Base-by-base conservation (phyloP, 1,140 invertebrate genomes). In the Eulimnadia texana region DNA sequence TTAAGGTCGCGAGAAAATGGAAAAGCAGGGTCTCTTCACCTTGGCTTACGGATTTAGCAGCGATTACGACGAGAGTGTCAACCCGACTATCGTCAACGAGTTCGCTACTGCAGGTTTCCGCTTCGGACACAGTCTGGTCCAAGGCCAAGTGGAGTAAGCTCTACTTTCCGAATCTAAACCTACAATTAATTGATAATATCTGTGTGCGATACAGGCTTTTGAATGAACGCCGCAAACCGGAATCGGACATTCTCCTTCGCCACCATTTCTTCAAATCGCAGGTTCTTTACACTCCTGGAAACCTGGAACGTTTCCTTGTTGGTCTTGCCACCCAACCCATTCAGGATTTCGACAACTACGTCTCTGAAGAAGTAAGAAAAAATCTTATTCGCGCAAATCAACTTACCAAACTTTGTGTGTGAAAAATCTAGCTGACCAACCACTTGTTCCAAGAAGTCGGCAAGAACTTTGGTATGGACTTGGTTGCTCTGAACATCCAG, bases 21-120 rank as follows among this genome's bases (percentile, higher is more conserved):
- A 66, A 51, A 56, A 64, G 24, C 70, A 68, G 24, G 65, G 65
- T 28, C 24, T 72, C 23, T 33, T 65, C 11, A 68, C 68, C 1
- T 64, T 67, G 57, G 54, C 66, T 3, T 22, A 60, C 19, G 68
- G 69, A 16, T 74, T 66, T 62, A 70, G 64, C 13, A 25, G 47
- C 52, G 64, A 68, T 51, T 78, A 78, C 62, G 70, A 77, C 69
- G 74, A 82, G 0, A 75, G 76, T 23, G 81, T 91, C 0, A 82
- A 93, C 73, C 84, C 89, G 0, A 81, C 82, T 1, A 78, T 89
- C 2, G 71, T 91, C 1, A 92, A 93, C 68, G 88, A 87, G 68
- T 90, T 93, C 67, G 83, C 88, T 0, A 89, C 82, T 0, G 88
- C 87, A n/a, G 90, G 89, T 0, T 91, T 88, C 70, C 82, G 90